Evolutionary conservation across 1,140 invertebrate genomes (phyloP), one percentile per base, ranked within the genome.

Genomic region (Venustaconcha ellipsiformis): DNA sequence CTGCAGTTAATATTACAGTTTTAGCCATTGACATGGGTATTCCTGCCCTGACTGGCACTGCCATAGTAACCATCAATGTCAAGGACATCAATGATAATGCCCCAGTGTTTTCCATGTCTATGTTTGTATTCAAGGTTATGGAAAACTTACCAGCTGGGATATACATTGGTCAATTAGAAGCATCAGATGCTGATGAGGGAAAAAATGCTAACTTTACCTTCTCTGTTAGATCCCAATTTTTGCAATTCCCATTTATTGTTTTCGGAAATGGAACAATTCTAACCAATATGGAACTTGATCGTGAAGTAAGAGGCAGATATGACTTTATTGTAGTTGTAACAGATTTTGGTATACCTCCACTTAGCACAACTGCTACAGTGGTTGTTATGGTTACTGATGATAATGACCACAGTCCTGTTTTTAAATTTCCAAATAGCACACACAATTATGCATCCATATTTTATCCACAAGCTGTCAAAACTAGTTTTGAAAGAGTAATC

Each of bases 401-500:
- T 81, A 98, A 99, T 87, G 97, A 98, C 68, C 80, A 87, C 37
- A 60, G 70, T 17, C 85, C 86, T 2, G 75, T 83, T 13, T 81
- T 84, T 18, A 78, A 84, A 5, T 87, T 88, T 26, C 84, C 86
- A 14, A 85, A 83, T 23, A 75, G 80, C 14, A 20, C 23, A 3
- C 72, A 82, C 37, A 83, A 84, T 73, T 93, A 94, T 56, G 94
- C 99, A 55, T 93, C 94, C 74, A 93, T 99, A 1, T 93, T 94
- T 80, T 96, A 98, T 88, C 98, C 98, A 83, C 96, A 95, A 11
- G 95, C 96, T 0, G 93, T 97, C 11, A 96, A 96, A 0, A 96
- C 95, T 0, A 60, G 75, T 37, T 71, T 86, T 3, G 59, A 79
- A 15, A 67, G 62, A 17, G 70, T 88, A 18, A 57, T 62, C 23